Base-by-base conservation (phyloP, 2,797 vertebrate genomes). In the Tragopan temminckii region DNA sequence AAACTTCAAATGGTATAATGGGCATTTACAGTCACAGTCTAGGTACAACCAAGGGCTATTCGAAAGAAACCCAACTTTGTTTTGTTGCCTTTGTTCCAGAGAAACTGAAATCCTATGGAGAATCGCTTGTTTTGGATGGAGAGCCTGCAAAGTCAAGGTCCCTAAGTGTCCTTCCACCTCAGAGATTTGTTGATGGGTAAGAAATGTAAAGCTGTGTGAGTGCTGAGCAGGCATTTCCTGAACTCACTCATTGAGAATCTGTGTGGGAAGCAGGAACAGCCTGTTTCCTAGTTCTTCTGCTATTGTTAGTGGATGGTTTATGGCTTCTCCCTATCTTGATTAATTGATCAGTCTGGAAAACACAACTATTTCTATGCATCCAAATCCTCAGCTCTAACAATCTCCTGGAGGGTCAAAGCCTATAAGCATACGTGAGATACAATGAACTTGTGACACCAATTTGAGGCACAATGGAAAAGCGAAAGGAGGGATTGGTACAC, bases 51-150 rank as follows among this genome's bases (percentile, higher is more conserved):
- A 43, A 78, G 40, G 38, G 27, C 43, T 69, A 9, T 58, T 7
- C 11, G 42, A 23, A 63, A 62, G 50, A 29, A 57, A 58, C 53
- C 36, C 55, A 62, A 45, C 57, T 48, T 33, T 62, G 57, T 81
- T 48, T 74, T 35, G 20, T 33, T 61, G 31, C 64, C 61, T 81
- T 94, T 80, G 15, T 90, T 93, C 66, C 91, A 92, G 93, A 53
- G 46, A 72, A 52, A 20, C 17, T n/a, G 27, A n/a, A 53, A 43
- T 15, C 45, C 25, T 5, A 1, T 10, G 19, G 36, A 29, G 62
- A 66, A 20, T 33, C 2, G 2, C 24, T 1, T 14, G 5, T 24
- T 88, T 27, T 19, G 6, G 57, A 58, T 7, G 50, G 27, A 59
- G 8, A 35, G 7, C 31, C 45, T 53, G 35, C 6, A 14, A 31